A percentile compares a stretch with the other conserved stretches of the same genome.
These are phyloP conservation scores for Caerostris extrusa DNA, from an alignment of 1,140 invertebrate genomes.

Conservation along the genomic window DNA sequence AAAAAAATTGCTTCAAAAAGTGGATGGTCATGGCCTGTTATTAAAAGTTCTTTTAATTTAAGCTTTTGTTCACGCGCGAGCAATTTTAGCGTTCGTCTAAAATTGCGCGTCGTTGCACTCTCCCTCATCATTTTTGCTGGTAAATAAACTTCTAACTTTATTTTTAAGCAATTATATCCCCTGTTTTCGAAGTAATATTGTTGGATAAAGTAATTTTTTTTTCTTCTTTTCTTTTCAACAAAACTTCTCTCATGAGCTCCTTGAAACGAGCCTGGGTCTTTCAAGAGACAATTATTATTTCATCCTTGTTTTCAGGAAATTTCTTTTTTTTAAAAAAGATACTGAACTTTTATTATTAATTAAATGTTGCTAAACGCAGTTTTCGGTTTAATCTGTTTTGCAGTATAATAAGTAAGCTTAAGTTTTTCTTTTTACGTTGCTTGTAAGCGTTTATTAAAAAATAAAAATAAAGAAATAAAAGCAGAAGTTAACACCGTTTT, in stretches of 20 bases:
- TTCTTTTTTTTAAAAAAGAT: background rate
- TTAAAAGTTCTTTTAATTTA: conserved; percentile 77
- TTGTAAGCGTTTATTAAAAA: background rate
- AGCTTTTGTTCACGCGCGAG: conserved; percentile 10
- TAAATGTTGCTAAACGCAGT: background rate
- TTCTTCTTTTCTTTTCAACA: background rate
- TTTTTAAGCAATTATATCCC: conserved; percentile 70
- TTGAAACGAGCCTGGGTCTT: background rate
- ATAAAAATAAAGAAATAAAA: too few relatives aligned
- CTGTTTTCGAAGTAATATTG: conserved; percentile 27
- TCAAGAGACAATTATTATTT: conserved; percentile 22
- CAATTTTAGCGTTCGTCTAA: conserved; percentile 72
- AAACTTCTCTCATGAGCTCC: background rate
- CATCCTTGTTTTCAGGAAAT: conserved; percentile 16
- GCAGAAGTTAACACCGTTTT: background rate
- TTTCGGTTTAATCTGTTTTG: conserved; percentile 3
- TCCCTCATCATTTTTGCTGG: conserved; percentile 44
- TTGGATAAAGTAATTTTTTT: background rate
- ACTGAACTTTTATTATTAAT: background rate
- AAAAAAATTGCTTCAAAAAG: conserved; percentile 48
- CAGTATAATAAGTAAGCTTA: background rate
- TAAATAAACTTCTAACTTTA: conserved; percentile 69
- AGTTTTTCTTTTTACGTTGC: background rate
- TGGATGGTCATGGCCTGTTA: conserved; percentile 54
- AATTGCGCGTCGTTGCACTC: conserved; percentile 56